These are phyloP conservation scores for Mesorhabditis spiculigera DNA, from an alignment of 2,888 invertebrate genomes.

Conservation along the genomic window DNA sequence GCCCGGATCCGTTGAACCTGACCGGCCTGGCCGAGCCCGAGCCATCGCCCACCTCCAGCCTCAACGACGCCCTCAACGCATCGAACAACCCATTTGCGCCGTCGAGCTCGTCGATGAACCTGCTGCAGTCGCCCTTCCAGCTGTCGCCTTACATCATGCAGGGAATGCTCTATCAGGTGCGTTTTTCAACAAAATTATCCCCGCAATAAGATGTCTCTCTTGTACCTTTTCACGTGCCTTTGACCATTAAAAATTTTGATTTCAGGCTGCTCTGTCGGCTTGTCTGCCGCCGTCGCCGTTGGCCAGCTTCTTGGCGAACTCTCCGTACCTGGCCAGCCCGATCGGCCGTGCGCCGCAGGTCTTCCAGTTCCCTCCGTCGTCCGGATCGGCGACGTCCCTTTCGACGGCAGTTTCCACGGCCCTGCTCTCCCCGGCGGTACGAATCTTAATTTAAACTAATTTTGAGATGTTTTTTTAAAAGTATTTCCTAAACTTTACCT, in stretches of 20 bases:
- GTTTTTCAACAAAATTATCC: conserved; percentile 2
- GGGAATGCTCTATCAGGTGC: conserved; percentile 16
- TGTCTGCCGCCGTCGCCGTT: not conserved
- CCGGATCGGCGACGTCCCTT: conserved; percentile 7
- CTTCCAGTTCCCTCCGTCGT: conserved; percentile 32
- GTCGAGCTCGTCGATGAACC: not conserved
- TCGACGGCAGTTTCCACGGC: not conserved
- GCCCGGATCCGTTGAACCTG: conserved; percentile 33
- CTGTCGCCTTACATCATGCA: conserved; percentile 8
- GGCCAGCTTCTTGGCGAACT: conserved; percentile 15
- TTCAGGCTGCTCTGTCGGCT: too few relatives aligned
- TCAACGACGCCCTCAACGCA: not conserved
- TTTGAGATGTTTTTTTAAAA: too few relatives aligned
- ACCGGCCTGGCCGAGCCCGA: conserved; percentile 8
- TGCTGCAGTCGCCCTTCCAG: not conserved
- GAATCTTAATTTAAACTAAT: too few relatives aligned
- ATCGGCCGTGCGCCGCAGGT: conserved; percentile 20
- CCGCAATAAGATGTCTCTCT: not conserved
- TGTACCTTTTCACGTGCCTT: not conserved
- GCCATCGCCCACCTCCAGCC: conserved; percentile 6
- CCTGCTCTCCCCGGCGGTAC: not conserved
- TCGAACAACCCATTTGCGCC: not conserved
- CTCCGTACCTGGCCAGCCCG: conserved; percentile 8
- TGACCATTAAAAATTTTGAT: too few relatives aligned
- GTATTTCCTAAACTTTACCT: not conserved